These are phyloP conservation scores for Trichomycterus rosablanca DNA, from an alignment of 2,113 vertebrate species.

Conservation along the genomic window DNA sequence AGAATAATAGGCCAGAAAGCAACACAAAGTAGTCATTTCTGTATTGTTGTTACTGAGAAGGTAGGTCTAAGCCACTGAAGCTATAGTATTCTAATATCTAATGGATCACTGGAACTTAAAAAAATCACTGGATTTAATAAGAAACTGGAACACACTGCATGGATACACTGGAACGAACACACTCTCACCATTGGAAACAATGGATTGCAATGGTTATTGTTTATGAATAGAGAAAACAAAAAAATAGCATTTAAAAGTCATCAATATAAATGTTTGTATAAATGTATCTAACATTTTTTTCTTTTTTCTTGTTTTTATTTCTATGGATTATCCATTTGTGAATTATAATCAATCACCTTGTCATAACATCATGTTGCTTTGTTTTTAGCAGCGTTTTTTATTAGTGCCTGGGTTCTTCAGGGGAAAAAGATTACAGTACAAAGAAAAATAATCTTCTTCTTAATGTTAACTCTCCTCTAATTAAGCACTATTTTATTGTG, in stretches of 20 bases:
- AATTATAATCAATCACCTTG: no score
- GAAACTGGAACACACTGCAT: constrained; percentile 32
- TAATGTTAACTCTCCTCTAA: no score
- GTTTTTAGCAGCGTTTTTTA: no score
- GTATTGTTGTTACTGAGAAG: background rate
- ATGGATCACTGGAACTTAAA: constrained; percentile 28
- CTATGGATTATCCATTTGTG: background rate
- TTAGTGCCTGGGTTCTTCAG: no score
- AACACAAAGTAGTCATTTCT: background rate
- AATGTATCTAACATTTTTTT: background rate
- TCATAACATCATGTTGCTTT: no score
- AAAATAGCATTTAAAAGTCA: background rate
- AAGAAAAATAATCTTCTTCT: no score
- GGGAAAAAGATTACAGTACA: no score
- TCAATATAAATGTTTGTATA: constrained; percentile 2
- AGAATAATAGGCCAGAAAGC: background rate
- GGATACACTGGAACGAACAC: constrained; percentile 39
- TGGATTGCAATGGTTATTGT: constrained; percentile 27
- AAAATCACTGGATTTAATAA: constrained; percentile 35
- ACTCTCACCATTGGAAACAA: constrained; percentile 33
- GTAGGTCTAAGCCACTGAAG: constrained; percentile 5
- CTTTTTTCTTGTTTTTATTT: background rate
- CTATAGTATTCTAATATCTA: constrained; percentile 11
- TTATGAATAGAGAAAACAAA: background rate
- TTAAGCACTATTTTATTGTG: no score